Percentiles rank a stretch among this genome's conserved stretches.
These are phyloP conservation scores for Pachliopta kotzebuea DNA, from an alignment of 2,888 invertebrate species.

Conservation along the genomic window DNA sequence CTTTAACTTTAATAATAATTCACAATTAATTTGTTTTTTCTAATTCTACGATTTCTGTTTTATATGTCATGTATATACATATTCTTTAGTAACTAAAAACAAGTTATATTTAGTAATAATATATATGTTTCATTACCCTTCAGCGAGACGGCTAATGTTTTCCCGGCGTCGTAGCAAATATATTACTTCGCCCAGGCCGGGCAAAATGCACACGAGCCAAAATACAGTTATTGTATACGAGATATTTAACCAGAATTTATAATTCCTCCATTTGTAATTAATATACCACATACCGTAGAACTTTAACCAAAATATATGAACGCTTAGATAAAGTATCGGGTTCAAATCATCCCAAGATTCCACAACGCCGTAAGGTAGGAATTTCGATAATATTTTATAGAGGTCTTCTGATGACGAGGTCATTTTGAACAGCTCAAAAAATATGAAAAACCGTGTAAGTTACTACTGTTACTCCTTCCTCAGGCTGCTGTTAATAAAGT, in stretches of 20 bases:
- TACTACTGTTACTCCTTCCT: not conserved
- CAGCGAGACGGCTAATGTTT: constrained; percentile 82
- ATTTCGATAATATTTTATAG: constrained; percentile 41
- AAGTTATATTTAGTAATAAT: not conserved
- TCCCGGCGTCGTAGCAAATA: constrained; percentile 84
- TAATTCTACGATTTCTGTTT: too few relatives aligned
- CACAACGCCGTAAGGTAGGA: constrained; percentile 63
- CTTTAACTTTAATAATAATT: too few relatives aligned
- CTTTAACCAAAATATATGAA: constrained; percentile 75
- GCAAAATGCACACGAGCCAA: constrained; percentile 72
- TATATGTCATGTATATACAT: too few relatives aligned
- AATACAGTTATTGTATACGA: constrained; percentile 59
- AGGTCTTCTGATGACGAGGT: constrained; percentile 39
- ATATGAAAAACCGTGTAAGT: not conserved
- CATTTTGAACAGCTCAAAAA: constrained; percentile 9
- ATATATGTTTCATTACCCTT: constrained; percentile 55
- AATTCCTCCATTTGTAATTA: constrained; percentile 47
- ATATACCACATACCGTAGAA: constrained; percentile 77
- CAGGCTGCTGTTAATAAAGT: not conserved
- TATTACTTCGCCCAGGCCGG: constrained; percentile 82
- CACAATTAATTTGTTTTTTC: too few relatives aligned
- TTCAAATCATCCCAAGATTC: constrained; percentile 66
- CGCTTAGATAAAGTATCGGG: constrained; percentile 65
- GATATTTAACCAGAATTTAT: constrained; percentile 61
- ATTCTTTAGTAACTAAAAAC: not conserved